Conservation (phyloP, 1,140 invertebrate genomes). For the Drosophila neocordata region DNA sequence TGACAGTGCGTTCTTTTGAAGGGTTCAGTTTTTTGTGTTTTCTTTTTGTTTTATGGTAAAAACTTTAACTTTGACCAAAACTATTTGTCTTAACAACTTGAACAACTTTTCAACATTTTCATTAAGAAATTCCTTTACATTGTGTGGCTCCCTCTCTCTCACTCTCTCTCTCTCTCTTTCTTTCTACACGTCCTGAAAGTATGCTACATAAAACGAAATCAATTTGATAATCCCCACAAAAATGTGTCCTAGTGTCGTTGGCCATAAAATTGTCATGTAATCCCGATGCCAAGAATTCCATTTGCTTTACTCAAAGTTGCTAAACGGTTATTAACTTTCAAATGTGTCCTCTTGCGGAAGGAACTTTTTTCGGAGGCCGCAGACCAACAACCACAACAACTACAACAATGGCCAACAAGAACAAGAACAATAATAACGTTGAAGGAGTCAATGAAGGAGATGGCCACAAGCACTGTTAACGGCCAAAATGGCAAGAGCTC, state of each 20-base stretch:
- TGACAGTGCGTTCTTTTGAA: too few relatives aligned
- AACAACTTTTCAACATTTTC: neutral
- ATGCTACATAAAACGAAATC: conserved; percentile 29
- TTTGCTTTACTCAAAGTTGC: conserved; percentile 49
- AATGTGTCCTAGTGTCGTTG: conserved; percentile 30
- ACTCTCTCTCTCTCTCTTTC: too few relatives aligned
- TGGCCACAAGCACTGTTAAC: conserved; percentile 7
- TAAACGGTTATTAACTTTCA: conserved; percentile 78
- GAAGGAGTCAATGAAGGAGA: conserved; percentile 17
- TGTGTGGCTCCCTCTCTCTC: too few relatives aligned
- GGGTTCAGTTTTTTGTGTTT: too few relatives aligned
- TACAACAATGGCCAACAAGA: neutral
- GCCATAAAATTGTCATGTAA: conserved; percentile 45
- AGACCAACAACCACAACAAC: neutral
- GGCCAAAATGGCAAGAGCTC: conserved; percentile 6
- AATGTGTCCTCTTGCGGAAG: conserved; percentile 51
- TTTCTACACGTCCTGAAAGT: neutral
- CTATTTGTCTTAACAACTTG: conserved; percentile 7
- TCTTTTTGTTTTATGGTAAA: neutral
- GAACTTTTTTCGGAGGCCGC: conserved; percentile 22
- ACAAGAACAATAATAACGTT: neutral
- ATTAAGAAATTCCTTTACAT: neutral
- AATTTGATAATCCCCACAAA: conserved; percentile 50
- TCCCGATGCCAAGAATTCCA: conserved; percentile 33
- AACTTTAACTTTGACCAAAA: neutral